Evolutionary conservation across 30 jellyfish, hydroid and myxozoan genomes (phyloP).

Genomic region (Hydra vulgaris): DNA sequence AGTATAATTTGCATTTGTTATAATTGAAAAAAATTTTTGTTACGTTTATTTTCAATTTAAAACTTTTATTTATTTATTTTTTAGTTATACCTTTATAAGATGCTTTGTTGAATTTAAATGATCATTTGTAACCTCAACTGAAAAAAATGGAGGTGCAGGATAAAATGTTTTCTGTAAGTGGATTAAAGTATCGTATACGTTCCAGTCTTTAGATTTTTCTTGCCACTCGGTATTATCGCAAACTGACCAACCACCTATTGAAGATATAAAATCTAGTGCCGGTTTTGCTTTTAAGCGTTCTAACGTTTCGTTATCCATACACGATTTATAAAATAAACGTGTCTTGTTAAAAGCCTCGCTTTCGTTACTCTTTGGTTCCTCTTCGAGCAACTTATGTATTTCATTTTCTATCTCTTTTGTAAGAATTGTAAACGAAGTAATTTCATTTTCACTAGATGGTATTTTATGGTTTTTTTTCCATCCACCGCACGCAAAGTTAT

Average conservation of each 20-base stretch:
- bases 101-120: slow-evolving; percentile 88
- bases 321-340: slow-evolving; percentile 55
- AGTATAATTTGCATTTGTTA: no score
- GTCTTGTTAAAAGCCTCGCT: slow-evolving; percentile 86
- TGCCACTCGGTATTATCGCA: slow-evolving; percentile 53
- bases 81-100: slow-evolving; percentile 58
- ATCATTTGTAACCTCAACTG: slow-evolving; percentile 92
- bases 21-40: no score
- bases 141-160: slow-evolving; percentile 95
- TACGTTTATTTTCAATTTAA: not conserved
- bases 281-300: slow-evolving; percentile 69
- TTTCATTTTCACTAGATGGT: slow-evolving; percentile 91
- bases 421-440: slow-evolving; percentile 77
- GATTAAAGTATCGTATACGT: slow-evolving; percentile 42
- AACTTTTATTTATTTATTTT: not conserved
- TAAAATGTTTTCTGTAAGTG: slow-evolving; percentile 57
- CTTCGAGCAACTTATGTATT: slow-evolving; percentile 49
- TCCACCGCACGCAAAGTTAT: slow-evolving; percentile 86
- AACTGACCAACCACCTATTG: slow-evolving; percentile 73
- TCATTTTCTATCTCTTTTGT: slow-evolving; percentile 75
- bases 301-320: slow-evolving; percentile 58
- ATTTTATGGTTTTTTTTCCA: slow-evolving; percentile 64
- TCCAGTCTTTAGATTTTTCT: slow-evolving; percentile 39
- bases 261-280: slow-evolving; percentile 59
- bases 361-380: slow-evolving; percentile 54